Conservation (phyloP, 2,888 invertebrate species). For the Pseudoips prasinana region DNA sequence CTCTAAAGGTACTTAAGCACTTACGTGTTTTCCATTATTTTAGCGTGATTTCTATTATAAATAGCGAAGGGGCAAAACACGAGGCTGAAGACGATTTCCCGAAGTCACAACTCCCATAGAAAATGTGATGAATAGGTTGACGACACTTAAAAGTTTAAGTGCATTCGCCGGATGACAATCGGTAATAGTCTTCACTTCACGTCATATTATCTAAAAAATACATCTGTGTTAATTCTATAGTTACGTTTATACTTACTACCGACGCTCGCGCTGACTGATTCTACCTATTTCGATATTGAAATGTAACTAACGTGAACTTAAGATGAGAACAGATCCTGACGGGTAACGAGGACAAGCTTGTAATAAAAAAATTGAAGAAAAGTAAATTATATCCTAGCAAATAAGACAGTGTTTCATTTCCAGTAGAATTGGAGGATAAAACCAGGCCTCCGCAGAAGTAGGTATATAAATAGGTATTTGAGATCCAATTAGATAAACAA, state of each 20-base stretch:
- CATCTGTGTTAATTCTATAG: slow-evolving; percentile 4
- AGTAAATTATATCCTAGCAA: slow-evolving; percentile 6
- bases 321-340: slow-evolving; percentile 7
- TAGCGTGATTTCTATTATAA: slow-evolving; percentile 9
- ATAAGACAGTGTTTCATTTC: slow-evolving; percentile 9
- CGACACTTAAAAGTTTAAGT: slow-evolving; percentile 9
- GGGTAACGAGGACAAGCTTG: slow-evolving; percentile 8
- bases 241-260: slow-evolving; percentile 10
- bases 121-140: slow-evolving; percentile 9
- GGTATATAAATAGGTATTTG: slow-evolving; percentile 8
- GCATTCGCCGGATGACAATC: slow-evolving; percentile 4
- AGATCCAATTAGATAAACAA: slow-evolving; percentile 7
- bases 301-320: slow-evolving; percentile 9
- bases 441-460: slow-evolving; percentile 11
- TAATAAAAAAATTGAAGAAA: slow-evolving; percentile 7
- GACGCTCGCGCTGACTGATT: slow-evolving; percentile 9
- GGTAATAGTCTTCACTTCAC: slow-evolving; percentile 8
- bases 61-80: slow-evolving; percentile 10
- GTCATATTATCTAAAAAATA: slow-evolving; percentile 8
- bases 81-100: slow-evolving; percentile 9
- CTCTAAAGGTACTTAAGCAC: slow-evolving; percentile 8
- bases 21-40: slow-evolving; percentile 9
- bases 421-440: slow-evolving; percentile 12
- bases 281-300: slow-evolving; percentile 10
- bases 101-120: slow-evolving; percentile 9